Evolutionary conservation across 2,888 invertebrate species (phyloP).

Genomic region (Adineta ricciae): DNA sequence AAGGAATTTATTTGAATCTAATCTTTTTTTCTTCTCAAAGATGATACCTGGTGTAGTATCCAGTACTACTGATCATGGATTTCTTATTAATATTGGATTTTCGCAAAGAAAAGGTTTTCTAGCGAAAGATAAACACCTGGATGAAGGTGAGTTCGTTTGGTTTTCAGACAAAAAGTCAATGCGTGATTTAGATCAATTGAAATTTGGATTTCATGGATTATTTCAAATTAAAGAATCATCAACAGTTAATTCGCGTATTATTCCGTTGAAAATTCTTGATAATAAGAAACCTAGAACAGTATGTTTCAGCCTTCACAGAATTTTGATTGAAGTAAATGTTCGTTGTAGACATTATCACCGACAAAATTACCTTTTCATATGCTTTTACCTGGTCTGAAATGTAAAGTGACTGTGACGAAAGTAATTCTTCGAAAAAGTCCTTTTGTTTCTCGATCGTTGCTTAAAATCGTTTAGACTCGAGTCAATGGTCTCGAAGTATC

Average conservation of each 20-base stretch:
- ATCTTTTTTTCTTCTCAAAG: not conserved
- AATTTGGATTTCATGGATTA: not conserved
- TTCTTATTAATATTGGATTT: constrained; percentile 24
- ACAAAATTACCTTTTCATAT: constrained; percentile 3
- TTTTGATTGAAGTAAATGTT: too few relatives aligned
- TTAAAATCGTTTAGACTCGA: not conserved
- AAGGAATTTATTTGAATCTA: not conserved
- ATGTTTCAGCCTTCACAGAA: not conserved
- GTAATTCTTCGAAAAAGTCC: not conserved
- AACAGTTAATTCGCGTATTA: not conserved
- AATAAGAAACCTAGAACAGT: not conserved
- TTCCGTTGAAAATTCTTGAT: not conserved
- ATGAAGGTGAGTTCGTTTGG: not conserved
- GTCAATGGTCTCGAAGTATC: not conserved
- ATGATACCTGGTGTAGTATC: constrained; percentile 24
- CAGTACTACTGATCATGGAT: constrained; percentile 23
- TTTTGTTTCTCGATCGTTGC: not conserved
- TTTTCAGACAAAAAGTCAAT: too few relatives aligned
- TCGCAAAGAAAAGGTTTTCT: constrained; percentile 25
- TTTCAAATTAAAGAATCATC: not conserved
- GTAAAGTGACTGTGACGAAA: not conserved
- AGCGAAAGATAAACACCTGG: not conserved
- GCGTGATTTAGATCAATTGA: not conserved
- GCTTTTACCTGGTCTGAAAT: not conserved
- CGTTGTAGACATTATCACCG: not conserved